These are phyloP conservation scores for Alouatta palliata DNA, from an alignment of 2,113 vertebrate species.

Conservation along the genomic window DNA sequence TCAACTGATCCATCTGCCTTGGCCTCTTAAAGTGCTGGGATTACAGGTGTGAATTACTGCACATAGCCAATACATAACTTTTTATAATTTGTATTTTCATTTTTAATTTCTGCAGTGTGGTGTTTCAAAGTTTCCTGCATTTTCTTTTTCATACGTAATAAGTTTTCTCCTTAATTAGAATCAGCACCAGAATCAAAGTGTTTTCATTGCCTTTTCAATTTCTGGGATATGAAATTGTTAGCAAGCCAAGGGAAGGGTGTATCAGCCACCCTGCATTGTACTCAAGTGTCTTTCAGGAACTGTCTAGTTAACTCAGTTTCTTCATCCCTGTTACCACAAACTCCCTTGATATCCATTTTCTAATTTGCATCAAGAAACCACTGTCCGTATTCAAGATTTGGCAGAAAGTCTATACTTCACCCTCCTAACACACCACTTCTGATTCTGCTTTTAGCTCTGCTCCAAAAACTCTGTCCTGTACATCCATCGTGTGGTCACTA, in stretches of 20 bases:
- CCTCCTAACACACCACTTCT: background rate
- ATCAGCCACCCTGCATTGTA: background rate
- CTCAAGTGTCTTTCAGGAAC: background rate
- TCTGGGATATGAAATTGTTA: background rate
- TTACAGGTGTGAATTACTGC: no score
- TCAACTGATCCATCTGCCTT: no score
- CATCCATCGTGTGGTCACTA: background rate
- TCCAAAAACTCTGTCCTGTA: background rate
- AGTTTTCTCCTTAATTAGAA: slow-evolving; percentile 40
- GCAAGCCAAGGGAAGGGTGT: background rate
- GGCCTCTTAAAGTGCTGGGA: no score
- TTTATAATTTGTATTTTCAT: background rate
- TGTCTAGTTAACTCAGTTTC: background rate
- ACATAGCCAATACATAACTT: background rate
- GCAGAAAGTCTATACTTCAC: background rate
- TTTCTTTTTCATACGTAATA: slow-evolving; percentile 14
- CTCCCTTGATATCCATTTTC: background rate
- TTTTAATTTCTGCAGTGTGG: background rate
- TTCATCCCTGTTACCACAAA: background rate
- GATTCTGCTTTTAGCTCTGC: slow-evolving; percentile 7
- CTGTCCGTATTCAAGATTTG: background rate
- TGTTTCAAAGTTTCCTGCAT: background rate
- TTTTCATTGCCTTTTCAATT: background rate
- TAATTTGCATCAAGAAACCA: background rate
- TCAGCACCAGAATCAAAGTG: background rate